A percentile compares a stretch with the other conserved stretches of the same genome.
Evolutionary conservation across 2,888 invertebrate species (phyloP).

Genomic region (Clepsis dumicolana): DNA sequence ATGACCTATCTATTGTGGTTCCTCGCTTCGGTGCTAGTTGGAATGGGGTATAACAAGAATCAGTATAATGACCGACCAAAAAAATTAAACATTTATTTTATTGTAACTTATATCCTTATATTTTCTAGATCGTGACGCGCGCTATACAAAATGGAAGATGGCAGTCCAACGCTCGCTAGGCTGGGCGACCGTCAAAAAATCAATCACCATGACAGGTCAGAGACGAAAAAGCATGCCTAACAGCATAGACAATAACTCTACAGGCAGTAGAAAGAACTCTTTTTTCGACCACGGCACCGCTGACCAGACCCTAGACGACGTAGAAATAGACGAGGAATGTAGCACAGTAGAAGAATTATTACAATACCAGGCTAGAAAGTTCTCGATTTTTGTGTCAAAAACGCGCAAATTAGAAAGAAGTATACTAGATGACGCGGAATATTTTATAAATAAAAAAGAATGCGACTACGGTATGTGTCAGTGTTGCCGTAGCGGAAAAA

Average conservation of each 20-base stretch:
- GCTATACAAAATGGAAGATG: conserved; percentile 97
- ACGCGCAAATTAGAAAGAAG: conserved; percentile 65
- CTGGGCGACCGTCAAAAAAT: conserved; percentile 93
- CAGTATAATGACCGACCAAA: too few species aligned
- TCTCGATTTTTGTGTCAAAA: conserved; percentile 67
- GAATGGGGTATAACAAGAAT: not conserved
- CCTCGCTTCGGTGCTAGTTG: not conserved
- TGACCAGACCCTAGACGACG: conserved; percentile 50
- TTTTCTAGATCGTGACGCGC: conserved; percentile 90
- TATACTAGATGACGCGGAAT: conserved; percentile 75
- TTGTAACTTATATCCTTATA: conserved; percentile 41
- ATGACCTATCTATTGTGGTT: too few species aligned
- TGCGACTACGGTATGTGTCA: conserved; percentile 78
- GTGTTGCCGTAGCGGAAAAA: conserved; percentile 68
- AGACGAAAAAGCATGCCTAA: conserved; percentile 70
- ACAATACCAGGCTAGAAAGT: conserved; percentile 73
- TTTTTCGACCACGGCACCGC: conserved; percentile 45
- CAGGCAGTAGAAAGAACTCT: conserved; percentile 46
- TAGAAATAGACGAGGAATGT: conserved; percentile 61
- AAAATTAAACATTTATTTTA: too few species aligned
- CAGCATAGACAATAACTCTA: conserved; percentile 56
- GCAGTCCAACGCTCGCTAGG: conserved; percentile 96
- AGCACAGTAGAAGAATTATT: conserved; percentile 69
- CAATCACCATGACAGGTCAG: conserved; percentile 92
- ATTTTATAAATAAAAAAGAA: conserved; percentile 75